A percentile compares a stretch with the other conserved stretches of the same genome.
Evolutionary conservation across 2,113 vertebrate species (phyloP).

Genomic region (Mus pahari): DNA sequence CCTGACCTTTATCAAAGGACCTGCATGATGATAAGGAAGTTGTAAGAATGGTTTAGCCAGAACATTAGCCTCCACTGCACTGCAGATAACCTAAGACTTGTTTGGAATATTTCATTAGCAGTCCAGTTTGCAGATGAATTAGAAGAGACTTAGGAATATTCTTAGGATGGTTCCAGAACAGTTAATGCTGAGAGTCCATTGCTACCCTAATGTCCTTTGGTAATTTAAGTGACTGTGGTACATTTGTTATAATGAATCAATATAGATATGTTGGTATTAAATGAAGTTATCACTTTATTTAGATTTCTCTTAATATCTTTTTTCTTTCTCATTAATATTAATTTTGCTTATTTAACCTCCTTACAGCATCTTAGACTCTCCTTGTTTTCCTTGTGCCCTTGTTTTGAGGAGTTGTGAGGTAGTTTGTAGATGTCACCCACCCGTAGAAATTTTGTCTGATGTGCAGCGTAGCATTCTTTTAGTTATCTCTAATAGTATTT

Average conservation of each 20-base stretch:
- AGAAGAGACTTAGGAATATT: slow-evolving; percentile 7
- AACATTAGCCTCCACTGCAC: background rate
- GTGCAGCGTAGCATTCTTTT: background rate
- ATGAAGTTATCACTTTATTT: background rate
- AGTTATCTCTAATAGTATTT: background rate
- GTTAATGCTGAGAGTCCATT: background rate
- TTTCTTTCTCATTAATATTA: background rate
- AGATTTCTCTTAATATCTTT: background rate
- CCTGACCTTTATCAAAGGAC: background rate
- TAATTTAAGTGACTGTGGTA: background rate
- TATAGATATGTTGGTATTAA: background rate
- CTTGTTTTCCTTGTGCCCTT: background rate
- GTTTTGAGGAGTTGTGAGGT: background rate
- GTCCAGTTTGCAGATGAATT: background rate
- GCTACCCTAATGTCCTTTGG: background rate
- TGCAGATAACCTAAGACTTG: background rate
- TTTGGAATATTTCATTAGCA: slow-evolving; percentile 30
- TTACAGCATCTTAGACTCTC: slow-evolving; percentile 6
- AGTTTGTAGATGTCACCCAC: background rate
- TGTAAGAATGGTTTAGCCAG: background rate
- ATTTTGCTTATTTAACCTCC: background rate
- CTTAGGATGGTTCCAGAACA: slow-evolving; percentile 41
- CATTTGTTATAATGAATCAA: background rate
- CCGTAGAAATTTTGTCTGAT: slow-evolving; percentile 2
- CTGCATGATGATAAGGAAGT: slow-evolving; percentile 11